These are phyloP conservation scores for Polyergus mexicanus DNA, from an alignment of 1,140 invertebrate species.

Conservation along the genomic window DNA sequence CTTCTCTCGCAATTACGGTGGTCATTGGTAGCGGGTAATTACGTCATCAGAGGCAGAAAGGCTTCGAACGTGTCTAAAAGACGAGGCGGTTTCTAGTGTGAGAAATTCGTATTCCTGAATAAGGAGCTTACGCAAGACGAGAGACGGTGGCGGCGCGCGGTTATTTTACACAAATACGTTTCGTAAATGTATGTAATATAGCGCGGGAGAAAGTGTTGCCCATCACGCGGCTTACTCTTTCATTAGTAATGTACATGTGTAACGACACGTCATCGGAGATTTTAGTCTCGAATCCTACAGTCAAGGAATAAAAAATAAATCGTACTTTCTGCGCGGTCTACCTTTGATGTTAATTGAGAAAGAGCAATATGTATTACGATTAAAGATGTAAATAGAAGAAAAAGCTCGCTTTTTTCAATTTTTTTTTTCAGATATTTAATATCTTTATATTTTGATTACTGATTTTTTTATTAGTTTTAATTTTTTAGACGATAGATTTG, in stretches of 20 bases:
- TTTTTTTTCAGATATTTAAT: no score
- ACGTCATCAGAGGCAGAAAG: slow-evolving; percentile 42
- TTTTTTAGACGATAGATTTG: no score
- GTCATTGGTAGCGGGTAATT: slow-evolving; percentile 54
- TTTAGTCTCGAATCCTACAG: not conserved
- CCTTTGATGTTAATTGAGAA: no score
- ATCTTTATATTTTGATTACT: no score
- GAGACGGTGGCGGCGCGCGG: not conserved
- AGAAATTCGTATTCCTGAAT: slow-evolving; percentile 53
- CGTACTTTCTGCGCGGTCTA: not conserved
- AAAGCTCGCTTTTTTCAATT: no score
- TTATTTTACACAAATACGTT: slow-evolving; percentile 54
- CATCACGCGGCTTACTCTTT: slow-evolving; percentile 34
- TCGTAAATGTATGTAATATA: slow-evolving; percentile 42
- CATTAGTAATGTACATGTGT: slow-evolving; percentile 28
- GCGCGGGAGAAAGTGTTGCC: slow-evolving; percentile 61
- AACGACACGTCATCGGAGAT: slow-evolving; percentile 17
- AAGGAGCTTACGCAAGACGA: slow-evolving; percentile 56
- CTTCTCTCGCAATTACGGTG: slow-evolving; percentile 31
- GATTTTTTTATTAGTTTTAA: no score
- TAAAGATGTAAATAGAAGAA: no score
- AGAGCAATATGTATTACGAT: no score
- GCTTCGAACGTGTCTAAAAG: slow-evolving; percentile 22
- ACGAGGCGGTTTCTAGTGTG: slow-evolving; percentile 51
- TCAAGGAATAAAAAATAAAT: not conserved